Conservation (phyloP, 2,113 vertebrate species). For the Neolamprologus kungweensis region DNA sequence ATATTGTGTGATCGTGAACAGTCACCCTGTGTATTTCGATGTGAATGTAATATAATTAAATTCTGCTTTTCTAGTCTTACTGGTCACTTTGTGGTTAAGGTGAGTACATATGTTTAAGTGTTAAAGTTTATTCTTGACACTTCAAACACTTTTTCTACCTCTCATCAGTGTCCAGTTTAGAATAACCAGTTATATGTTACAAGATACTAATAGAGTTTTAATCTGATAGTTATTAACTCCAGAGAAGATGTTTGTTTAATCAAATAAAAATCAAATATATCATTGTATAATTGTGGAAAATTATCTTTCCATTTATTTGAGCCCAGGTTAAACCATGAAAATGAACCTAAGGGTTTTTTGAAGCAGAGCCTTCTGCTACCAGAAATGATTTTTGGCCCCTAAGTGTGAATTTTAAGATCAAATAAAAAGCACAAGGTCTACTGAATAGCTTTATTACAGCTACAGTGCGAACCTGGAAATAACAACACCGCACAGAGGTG, state of each 20-base stretch:
- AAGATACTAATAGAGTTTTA: not conserved
- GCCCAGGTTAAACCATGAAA: not conserved
- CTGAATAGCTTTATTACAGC: not conserved
- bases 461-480: not conserved
- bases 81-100: not conserved
- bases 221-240: not conserved
- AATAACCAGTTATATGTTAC: not conserved
- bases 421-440: not conserved
- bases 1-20: not conserved
- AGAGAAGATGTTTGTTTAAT: not conserved
- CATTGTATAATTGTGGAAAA: not conserved
- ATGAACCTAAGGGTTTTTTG: not conserved
- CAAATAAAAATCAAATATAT: not conserved
- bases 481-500: not conserved
- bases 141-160: not conserved
- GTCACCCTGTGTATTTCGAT: not conserved
- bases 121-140: not conserved
- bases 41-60: not conserved
- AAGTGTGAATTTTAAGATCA: not conserved
- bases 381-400: not conserved
- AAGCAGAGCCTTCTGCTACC: not conserved
- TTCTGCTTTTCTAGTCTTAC: not conserved
- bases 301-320: not conserved
- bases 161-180: not conserved
- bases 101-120: not conserved